phyloP scores from a whole-genome alignment of 1,140 invertebrate species.

The Sarcophaga bullata region DNA sequence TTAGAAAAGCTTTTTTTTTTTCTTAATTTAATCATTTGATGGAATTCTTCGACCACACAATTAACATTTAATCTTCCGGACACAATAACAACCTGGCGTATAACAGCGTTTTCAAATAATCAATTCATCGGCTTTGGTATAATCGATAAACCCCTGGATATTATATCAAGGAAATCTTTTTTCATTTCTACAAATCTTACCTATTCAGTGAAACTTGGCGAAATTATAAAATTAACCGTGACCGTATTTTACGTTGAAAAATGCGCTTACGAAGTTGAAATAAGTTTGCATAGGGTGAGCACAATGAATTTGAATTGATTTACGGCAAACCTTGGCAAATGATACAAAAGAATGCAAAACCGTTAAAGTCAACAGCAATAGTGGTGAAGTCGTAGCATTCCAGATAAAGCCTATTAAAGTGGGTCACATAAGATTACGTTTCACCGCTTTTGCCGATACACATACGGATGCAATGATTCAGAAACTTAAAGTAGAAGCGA shows the following conservation, averaged over 20 bases:
- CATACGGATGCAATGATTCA: slow-evolving; percentile 80
- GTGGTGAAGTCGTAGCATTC: slow-evolving; percentile 78
- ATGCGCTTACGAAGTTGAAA: neutral
- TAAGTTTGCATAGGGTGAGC: slow-evolving; percentile 59
- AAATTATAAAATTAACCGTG: neutral
- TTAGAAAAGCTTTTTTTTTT: neutral
- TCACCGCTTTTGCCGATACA: slow-evolving; percentile 74
- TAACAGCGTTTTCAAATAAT: slow-evolving; percentile 1
- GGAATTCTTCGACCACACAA: neutral
- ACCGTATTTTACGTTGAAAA: neutral
- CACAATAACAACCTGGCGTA: neutral
- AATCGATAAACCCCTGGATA: neutral
- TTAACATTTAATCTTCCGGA: neutral
- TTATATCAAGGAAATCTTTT: neutral
- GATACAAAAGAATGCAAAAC: slow-evolving; percentile 40
- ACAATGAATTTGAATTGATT: slow-evolving; percentile 85
- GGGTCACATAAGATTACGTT: slow-evolving; percentile 79
- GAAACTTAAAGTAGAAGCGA: slow-evolving; percentile 79
- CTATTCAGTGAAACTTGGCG: neutral
- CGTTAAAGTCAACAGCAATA: slow-evolving; percentile 68
- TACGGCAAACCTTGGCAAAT: slow-evolving; percentile 69
- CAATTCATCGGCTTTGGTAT: neutral
- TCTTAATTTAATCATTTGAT: neutral
- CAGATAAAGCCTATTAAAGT: slow-evolving; percentile 80
- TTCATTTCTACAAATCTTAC: neutral